Base-by-base conservation (phyloP, 2,797 vertebrate genomes). In the Catostomus latipinnis region DNA sequence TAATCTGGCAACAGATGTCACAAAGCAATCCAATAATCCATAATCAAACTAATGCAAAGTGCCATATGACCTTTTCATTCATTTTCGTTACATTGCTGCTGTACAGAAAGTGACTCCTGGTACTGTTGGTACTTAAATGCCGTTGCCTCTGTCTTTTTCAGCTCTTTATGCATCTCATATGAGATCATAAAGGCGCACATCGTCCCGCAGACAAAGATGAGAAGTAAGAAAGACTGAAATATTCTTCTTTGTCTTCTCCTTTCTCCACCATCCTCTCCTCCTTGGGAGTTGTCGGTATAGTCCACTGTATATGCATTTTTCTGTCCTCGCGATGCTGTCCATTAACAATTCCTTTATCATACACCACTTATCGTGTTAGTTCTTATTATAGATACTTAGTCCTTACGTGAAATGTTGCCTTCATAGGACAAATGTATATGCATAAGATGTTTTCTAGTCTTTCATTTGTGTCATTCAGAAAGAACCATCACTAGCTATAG, bases 51-150 rank as follows among this genome's bases (percentile, higher is more conserved):
- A 16, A 74, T 74, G 61, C 22, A 63, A 62, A n/a, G 71, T 52
- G 71, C 18, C 13, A 34, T 75, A 54, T 50, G 73, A 56, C 6
- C 16, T 49, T 76, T 58, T 50, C 52, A n/a, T 68, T n/a, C 68
- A 49, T 12, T 12, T 1, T 60, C 18, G 1, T 65, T 94, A 99
- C 98, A 97, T 98, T 99, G 98, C 80, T 99, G 91, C 88, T 99
- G 98, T 7, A 98, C 98, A 0, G 98, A 99, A 1, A 99, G 95
- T 0, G 98, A 97, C 93, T 99, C 98, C 61, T 99, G 98, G 81
- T 99, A 98, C 83, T 98, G 98, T 89, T 99, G 98, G 88, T 99
- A 98, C 93, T 99, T 98, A 49, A 95, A 82, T 1, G 97, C 95
- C 93, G 94, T 93, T 43, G 94, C 92, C 89, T 99, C 97, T 6